A percentile compares a stretch with the other conserved stretches of the same genome.
These are phyloP conservation scores for Melanotaenia boesemani DNA, from an alignment of 2,797 vertebrate genomes.

Conservation along the genomic window DNA sequence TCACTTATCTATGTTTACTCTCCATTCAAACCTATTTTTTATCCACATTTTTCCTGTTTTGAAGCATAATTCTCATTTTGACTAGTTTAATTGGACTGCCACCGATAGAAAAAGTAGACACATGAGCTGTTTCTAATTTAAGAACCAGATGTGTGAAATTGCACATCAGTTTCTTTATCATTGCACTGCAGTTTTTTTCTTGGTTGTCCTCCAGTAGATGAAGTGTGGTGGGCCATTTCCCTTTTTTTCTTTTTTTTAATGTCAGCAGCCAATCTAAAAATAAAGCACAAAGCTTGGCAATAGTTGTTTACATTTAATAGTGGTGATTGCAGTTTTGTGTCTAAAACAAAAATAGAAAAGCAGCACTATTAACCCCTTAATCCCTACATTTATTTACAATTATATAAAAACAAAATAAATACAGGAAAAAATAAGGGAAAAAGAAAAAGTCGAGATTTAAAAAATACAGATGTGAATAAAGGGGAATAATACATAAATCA, in stretches of 20 bases:
- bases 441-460: neutral
- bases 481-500: too few relatives aligned
- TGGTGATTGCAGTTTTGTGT: slow-evolving; percentile 16
- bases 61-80: neutral
- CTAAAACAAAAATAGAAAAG: slow-evolving; percentile 11
- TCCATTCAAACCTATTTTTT: neutral
- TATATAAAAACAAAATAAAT: neutral
- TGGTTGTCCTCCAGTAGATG: slow-evolving; percentile 17
- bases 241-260: slow-evolving; percentile 5
- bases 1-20: neutral
- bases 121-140: slow-evolving; percentile 47
- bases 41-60: neutral
- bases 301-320: neutral
- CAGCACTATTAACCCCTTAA: neutral
- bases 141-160: slow-evolving; percentile 57
- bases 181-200: neutral
- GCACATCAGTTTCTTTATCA: neutral
- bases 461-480: neutral
- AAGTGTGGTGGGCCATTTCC: slow-evolving; percentile 2
- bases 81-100: neutral
- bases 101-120: slow-evolving; percentile 31
- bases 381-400: neutral
- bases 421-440: too few relatives aligned
- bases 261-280: slow-evolving; percentile 44
- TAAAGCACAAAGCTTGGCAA: slow-evolving; percentile 23